Conservation (phyloP, 53 echinoderm and acorn worm genomes). For the Zoroaster sp. region DNA sequence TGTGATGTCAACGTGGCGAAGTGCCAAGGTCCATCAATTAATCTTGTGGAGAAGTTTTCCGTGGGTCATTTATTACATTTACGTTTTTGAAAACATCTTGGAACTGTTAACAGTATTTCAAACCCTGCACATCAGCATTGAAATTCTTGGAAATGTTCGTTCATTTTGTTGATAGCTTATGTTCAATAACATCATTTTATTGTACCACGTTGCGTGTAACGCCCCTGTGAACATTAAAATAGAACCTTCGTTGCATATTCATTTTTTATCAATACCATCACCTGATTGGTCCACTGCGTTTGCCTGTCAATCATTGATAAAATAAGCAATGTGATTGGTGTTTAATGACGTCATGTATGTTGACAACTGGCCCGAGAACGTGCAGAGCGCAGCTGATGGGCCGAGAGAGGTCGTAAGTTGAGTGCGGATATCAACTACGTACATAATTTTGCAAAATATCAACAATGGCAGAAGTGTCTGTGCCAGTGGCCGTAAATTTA, state of each 20-base stretch:
- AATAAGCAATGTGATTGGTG: conserved; percentile 59
- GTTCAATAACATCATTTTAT: no score
- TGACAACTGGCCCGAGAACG: conserved; percentile 26
- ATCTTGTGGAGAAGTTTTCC: not conserved
- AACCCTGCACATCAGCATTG: no score
- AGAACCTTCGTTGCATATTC: conserved; percentile 46
- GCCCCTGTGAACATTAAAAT: conserved; percentile 42
- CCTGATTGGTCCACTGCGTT: conserved; percentile 3
- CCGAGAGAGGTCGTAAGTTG: not conserved
- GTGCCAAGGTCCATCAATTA: conserved; percentile 20
- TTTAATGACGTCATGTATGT: conserved; percentile 60
- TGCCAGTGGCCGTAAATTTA: conserved; percentile 51
- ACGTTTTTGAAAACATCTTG: not conserved
- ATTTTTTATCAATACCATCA: not conserved
- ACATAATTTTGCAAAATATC: conserved; percentile 40
- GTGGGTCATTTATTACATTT: not conserved
- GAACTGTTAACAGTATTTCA: no score
- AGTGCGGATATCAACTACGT: no score
- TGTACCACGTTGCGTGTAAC: not conserved
- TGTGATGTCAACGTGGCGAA: conserved; percentile 51
- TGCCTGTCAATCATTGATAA: conserved; percentile 31
- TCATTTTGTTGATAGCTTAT: no score
- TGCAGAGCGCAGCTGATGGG: conserved; percentile 37
- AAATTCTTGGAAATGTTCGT: no score
- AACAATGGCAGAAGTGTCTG: conserved; percentile 74